Evolutionary conservation across 2,113 vertebrate species (phyloP).

Genomic region (Oreocharis arfaki): DNA sequence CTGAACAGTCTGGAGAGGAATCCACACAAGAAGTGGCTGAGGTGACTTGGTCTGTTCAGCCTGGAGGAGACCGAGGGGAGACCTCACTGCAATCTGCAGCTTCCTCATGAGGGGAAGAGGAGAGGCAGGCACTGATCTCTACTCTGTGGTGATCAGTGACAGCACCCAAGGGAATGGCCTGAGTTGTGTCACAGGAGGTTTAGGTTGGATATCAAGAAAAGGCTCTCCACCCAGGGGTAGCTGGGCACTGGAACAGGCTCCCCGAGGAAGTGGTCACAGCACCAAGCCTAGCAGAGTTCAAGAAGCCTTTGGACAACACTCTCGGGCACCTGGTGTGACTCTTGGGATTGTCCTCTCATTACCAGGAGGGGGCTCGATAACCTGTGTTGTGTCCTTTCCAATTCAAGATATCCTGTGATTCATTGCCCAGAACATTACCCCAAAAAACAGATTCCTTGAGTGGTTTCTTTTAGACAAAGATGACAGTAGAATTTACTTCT

Average conservation of each 20-base stretch:
- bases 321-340: fast-evolving
- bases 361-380: neutral
- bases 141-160: neutral
- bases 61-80: neutral
- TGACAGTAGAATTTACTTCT: neutral
- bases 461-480: neutral
- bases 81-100: fast-evolving
- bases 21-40: fast-evolving
- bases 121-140: neutral
- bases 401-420: neutral
- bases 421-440: neutral
- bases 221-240: neutral
- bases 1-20: neutral
- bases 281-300: neutral
- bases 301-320: fast-evolving
- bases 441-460: neutral
- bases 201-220: neutral
- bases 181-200: neutral
- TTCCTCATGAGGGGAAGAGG: neutral
- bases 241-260: neutral
- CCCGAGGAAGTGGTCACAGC: neutral
- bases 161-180: fast-evolving
- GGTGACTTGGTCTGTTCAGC: neutral
- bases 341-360: neutral
- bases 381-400: neutral